phyloP scores from a whole-genome alignment of 92 coral and sea anemone genomes.

The Porites evermanni region DNA sequence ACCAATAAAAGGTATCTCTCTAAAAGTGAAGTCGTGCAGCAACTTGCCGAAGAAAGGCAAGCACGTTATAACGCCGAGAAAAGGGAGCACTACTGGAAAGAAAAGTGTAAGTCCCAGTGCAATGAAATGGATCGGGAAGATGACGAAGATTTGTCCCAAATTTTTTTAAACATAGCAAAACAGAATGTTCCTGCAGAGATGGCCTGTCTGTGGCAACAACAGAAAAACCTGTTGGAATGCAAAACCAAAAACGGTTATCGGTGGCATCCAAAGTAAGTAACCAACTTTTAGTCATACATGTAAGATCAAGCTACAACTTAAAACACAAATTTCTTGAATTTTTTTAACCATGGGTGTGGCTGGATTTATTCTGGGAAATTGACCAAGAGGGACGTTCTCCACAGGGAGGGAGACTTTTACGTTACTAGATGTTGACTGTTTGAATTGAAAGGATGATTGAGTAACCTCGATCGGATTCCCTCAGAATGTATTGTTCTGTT shows the following conservation, averaged over 20 bases:
- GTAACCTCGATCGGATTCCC: too few species aligned
- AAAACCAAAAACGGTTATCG: slow-evolving; percentile 36
- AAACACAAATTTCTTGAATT: too few species aligned
- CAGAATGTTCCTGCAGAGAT: slow-evolving; percentile 24
- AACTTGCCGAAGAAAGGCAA: slow-evolving; percentile 32
- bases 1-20: slow-evolving; percentile 28
- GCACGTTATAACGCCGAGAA: slow-evolving; percentile 31
- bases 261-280: slow-evolving; percentile 43
- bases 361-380: too few species aligned
- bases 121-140: slow-evolving; percentile 42
- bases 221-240: slow-evolving; percentile 4
- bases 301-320: neutral
- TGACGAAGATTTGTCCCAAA: slow-evolving; percentile 33
- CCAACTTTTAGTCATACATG: neutral
- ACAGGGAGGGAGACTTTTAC: too few species aligned
- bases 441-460: too few species aligned
- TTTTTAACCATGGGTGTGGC: too few species aligned
- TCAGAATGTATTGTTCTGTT: too few species aligned
- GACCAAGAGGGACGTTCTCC: too few species aligned
- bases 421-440: too few species aligned
- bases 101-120: slow-evolving; percentile 18
- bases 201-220: slow-evolving; percentile 51
- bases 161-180: slow-evolving; percentile 4
- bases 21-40: slow-evolving; percentile 31
- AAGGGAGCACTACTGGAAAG: slow-evolving; percentile 44